Percentiles rank a stretch among this genome's conserved stretches.
Conservation (phyloP, 2,888 invertebrate genomes). For the Drosophila borborema region DNA sequence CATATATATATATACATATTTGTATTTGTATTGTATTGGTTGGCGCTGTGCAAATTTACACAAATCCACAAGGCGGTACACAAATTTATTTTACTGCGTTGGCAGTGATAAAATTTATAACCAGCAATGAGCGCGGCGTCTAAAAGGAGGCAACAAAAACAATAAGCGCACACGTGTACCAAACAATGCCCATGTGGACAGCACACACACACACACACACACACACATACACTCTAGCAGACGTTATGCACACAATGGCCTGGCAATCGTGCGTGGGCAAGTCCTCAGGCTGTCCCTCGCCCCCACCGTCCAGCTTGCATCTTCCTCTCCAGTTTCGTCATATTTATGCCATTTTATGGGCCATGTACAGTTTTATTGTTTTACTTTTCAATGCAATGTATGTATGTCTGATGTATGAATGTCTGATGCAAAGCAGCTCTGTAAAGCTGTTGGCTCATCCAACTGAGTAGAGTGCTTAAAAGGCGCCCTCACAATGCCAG, state of each 20-base stretch:
- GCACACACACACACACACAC: constrained; percentile 14
- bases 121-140: constrained; percentile 61
- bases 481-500: background rate
- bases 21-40: constrained; percentile 22
- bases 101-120: constrained; percentile 77
- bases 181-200: constrained; percentile 67
- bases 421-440: constrained; percentile 11
- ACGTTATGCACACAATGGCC: constrained; percentile 27
- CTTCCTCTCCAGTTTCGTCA: constrained; percentile 50
- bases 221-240: background rate
- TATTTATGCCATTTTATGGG: constrained; percentile 70
- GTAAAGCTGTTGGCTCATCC: constrained; percentile 2
- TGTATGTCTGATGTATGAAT: constrained; percentile 36
- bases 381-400: constrained; percentile 72
- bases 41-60: constrained; percentile 57
- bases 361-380: constrained; percentile 77
- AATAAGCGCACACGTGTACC: constrained; percentile 33
- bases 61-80: constrained; percentile 56
- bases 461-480: constrained; percentile 4
- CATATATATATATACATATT: background rate
- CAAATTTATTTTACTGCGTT: constrained; percentile 69
- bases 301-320: background rate
- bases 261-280: constrained; percentile 43
- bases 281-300: background rate
- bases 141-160: constrained; percentile 60